Conservation (phyloP, 1,140 invertebrate genomes). For the Armadillidium nasatum region DNA sequence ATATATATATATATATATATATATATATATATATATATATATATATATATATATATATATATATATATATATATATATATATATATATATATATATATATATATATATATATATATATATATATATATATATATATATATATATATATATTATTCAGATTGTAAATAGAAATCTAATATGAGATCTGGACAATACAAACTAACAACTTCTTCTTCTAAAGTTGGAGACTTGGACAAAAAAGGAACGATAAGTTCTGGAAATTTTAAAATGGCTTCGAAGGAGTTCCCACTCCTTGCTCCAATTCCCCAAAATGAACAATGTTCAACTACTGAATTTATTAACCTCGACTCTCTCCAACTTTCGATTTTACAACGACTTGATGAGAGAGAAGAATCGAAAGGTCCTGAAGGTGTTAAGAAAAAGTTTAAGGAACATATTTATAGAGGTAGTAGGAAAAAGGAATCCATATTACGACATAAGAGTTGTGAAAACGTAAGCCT, state of each 20-base stretch:
- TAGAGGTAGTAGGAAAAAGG: background rate
- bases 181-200: background rate
- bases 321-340: background rate
- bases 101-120: too few relatives aligned
- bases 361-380: background rate
- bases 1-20: too few relatives aligned
- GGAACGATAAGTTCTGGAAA: background rate
- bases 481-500: background rate
- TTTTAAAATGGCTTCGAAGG: background rate
- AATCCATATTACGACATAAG: background rate
- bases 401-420: background rate
- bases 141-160: background rate
- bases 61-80: too few relatives aligned
- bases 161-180: background rate
- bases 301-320: background rate
- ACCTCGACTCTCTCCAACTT: background rate
- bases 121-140: too few relatives aligned
- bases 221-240: background rate
- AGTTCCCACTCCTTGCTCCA: background rate
- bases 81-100: too few relatives aligned
- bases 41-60: too few relatives aligned
- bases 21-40: too few relatives aligned
- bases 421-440: background rate
- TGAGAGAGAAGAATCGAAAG: background rate
- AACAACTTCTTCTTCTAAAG: background rate